Conservation (phyloP, 2,113 vertebrate genomes). For the Platycercus adscitus region DNA sequence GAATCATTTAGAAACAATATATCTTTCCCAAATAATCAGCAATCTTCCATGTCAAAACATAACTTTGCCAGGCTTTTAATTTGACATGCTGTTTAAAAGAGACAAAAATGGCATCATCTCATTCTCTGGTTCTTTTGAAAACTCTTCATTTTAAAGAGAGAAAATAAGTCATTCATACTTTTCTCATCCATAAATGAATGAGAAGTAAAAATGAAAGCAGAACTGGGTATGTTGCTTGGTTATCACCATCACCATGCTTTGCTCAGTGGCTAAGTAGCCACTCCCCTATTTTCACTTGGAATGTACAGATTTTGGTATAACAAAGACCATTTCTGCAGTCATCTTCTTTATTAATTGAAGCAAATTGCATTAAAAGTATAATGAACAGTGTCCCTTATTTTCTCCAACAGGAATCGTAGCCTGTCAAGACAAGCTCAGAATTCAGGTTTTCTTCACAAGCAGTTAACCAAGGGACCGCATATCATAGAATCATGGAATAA, state of each 20-base stretch:
- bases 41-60: conserved; percentile 37
- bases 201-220: not conserved
- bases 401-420: not conserved
- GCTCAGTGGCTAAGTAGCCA: not conserved
- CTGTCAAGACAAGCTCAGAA: not conserved
- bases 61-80: conserved; percentile 5
- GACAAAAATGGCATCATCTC: not conserved
- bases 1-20: conserved; percentile 33
- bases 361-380: not conserved
- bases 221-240: not conserved
- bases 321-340: not conserved
- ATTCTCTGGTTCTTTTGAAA: not conserved
- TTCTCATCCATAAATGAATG: not conserved
- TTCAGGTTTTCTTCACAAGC: not conserved
- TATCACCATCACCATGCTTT: not conserved
- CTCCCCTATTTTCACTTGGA: not conserved
- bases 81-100: not conserved
- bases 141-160: not conserved
- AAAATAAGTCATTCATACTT: not conserved
- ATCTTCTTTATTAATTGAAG: not conserved
- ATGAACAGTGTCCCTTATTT: not conserved
- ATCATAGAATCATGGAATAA: not conserved
- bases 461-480: not conserved
- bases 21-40: conserved; percentile 37
- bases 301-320: not conserved